phyloP scores from a whole-genome alignment of 2,797 vertebrate genomes.

The Yasuhikotakia modesta region DNA sequence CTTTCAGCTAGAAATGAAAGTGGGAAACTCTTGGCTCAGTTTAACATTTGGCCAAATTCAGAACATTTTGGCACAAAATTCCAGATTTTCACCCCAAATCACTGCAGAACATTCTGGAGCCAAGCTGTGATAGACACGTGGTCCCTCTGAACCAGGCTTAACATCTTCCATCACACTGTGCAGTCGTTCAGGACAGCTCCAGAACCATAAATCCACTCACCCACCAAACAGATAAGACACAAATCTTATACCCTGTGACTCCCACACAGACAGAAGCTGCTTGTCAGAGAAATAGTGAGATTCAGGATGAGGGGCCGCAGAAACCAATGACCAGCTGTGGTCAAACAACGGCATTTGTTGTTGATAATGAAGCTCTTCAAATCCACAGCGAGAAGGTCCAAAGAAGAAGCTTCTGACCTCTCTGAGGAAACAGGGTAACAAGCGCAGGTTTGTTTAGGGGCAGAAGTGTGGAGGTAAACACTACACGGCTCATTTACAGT shows the following conservation, averaged over 20 bases:
- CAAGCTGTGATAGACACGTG: constrained; percentile 15
- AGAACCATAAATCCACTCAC: constrained; percentile 37
- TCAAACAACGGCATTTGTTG: constrained; percentile 48
- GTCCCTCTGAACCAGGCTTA: constrained; percentile 44
- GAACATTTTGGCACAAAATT: neutral
- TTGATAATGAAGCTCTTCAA: constrained; percentile 47
- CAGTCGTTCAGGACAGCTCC: constrained; percentile 34
- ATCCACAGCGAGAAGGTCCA: constrained; percentile 24
- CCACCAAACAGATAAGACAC: constrained; percentile 32
- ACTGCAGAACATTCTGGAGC: constrained; percentile 1
- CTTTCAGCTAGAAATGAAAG: too few species aligned
- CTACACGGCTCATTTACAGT: constrained; percentile 20
- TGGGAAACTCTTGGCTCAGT: too few species aligned
- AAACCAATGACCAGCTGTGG: neutral
- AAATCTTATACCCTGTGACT: constrained; percentile 29
- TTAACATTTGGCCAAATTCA: too few species aligned
- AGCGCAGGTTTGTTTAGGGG: constrained; percentile 27
- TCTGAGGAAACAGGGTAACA: neutral
- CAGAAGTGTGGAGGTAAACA: constrained; percentile 27
- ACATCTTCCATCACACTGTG: constrained; percentile 48
- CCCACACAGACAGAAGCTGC: constrained; percentile 42
- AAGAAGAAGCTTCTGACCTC: constrained; percentile 30
- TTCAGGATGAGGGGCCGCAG: neutral
- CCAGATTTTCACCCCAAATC: neutral
- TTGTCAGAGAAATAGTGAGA: neutral